Percentiles rank a stretch among this genome's conserved stretches.
These are phyloP conservation scores for Pluvialis apricaria DNA, from an alignment of 2,113 vertebrate species.

Conservation along the genomic window DNA sequence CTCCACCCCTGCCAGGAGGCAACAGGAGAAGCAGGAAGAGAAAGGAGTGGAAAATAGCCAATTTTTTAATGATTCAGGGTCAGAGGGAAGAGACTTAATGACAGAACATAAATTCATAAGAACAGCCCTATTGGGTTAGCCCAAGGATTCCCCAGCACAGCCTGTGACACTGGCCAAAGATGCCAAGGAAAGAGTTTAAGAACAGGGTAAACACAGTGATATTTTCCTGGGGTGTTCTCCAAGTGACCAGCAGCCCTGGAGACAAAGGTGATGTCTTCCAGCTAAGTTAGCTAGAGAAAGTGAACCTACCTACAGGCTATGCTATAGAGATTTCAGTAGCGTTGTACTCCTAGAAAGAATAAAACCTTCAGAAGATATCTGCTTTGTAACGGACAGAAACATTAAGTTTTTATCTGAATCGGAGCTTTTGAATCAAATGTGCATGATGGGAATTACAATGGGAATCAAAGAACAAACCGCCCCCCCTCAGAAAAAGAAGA, in stretches of 20 bases:
- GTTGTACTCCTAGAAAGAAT: neutral
- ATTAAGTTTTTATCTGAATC: neutral
- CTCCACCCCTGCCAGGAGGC: neutral
- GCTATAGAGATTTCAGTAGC: neutral
- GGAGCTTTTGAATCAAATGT: neutral
- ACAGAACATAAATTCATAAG: neutral
- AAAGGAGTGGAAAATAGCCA: neutral
- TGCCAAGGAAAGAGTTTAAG: neutral
- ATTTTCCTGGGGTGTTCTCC: neutral
- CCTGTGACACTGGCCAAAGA: neutral
- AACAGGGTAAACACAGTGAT: neutral
- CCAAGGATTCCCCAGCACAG: neutral
- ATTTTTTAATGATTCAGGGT: neutral
- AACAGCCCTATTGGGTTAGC: neutral
- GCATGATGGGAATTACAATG: neutral
- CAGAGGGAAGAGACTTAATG: neutral
- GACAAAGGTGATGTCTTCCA: neutral
- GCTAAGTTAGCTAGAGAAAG: neutral
- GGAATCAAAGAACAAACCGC: neutral
- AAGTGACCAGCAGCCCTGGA: neutral
- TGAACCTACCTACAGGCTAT: neutral
- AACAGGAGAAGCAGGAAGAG: neutral
- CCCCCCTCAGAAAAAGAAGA: accelerated
- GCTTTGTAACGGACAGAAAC: neutral
- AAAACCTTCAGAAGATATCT: neutral